A percentile compares a stretch with the other conserved stretches of the same genome.
phyloP scores from a whole-genome alignment of 1,140 invertebrate species.

The Amphibalanus amphitrite region DNA sequence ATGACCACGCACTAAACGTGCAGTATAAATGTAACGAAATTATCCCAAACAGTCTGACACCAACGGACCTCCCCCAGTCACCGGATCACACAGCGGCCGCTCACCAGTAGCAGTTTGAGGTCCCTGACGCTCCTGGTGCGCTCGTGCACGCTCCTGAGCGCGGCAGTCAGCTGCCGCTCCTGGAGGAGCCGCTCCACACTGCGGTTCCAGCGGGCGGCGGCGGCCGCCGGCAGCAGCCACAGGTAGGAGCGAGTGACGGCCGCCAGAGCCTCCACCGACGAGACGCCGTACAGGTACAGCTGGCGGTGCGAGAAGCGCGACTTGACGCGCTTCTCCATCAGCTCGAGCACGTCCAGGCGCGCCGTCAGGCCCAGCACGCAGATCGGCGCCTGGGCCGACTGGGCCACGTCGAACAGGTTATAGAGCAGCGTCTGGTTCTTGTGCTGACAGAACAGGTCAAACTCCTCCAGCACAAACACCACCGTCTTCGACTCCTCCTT shows the following conservation, averaged over 20 bases:
- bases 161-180: constrained; percentile 3
- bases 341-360: constrained; percentile 67
- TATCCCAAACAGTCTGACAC: too few relatives aligned
- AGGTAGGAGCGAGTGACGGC: constrained; percentile 36
- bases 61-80: too few relatives aligned
- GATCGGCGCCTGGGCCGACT: constrained; percentile 52
- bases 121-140: constrained; percentile 10
- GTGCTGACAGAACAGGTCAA: constrained; percentile 78
- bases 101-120: constrained; percentile 10
- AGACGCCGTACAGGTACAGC: constrained; percentile 55
- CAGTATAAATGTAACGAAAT: too few relatives aligned
- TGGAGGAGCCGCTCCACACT: constrained; percentile 2
- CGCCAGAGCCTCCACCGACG: constrained; percentile 27
- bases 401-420: constrained; percentile 83
- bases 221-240: constrained; percentile 39
- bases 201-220: constrained; percentile 11
- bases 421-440: constrained; percentile 83
- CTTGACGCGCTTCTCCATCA: constrained; percentile 85
- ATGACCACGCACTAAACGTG: too few relatives aligned
- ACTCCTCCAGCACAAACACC: constrained; percentile 78
- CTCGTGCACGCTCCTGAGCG: constrained; percentile 7
- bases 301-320: constrained; percentile 84
- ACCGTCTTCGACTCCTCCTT: constrained; percentile 50
- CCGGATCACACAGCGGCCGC: background rate
- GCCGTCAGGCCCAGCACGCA: constrained; percentile 54